Base-by-base conservation (phyloP, 2,888 invertebrate genomes). In the Choreutis nemorana region DNA sequence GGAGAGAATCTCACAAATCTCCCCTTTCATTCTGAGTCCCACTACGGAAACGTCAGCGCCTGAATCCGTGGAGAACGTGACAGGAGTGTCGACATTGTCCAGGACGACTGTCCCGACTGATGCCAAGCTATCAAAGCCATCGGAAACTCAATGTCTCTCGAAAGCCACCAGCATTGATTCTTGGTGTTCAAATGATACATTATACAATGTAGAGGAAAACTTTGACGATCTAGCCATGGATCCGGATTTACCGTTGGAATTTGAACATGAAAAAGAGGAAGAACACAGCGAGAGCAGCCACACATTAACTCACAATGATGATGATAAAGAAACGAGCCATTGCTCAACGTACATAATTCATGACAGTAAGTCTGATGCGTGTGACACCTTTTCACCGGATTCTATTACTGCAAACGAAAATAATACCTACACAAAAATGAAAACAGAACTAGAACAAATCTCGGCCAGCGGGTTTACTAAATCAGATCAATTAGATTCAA, bases 111-210 rank as follows among this genome's bases (percentile, higher is more conserved):
- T 70, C 9, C 79, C 80, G 5, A 72, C 80, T 2, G 77, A 78
- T 43, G 65, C 70, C 11, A 81, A 81, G 37, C 66, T 70, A 23
- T 78, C 81, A 1, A 75, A 73, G 37, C 70, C 71, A 4, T 64
- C 70, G 16, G 77, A 79, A 44, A 68, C 68, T 9, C 71, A 70
- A 35, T 68, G 72, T 36, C 55, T 73, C 11, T 77, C 78, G 2
- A 79, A 79, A 48, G 83, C 84, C 1, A 83, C 83, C 15, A 84
- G 83, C 54, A 83, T 84, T 40, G 84, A 83, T 47, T 84, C 84
- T 2, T 85, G 84, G 73, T 84, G 84, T 54, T 84, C 84, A 13
- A 84, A 84, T 50, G 84, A 84, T 42, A 84, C 85, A 1, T 55
- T 84, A 2, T 85, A 84, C 51, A 84, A 85, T 45, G 77, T 84